These are phyloP conservation scores for Caenorhabditis remanei DNA, from an alignment of 1,140 invertebrate genomes.

Conservation along the genomic window DNA sequence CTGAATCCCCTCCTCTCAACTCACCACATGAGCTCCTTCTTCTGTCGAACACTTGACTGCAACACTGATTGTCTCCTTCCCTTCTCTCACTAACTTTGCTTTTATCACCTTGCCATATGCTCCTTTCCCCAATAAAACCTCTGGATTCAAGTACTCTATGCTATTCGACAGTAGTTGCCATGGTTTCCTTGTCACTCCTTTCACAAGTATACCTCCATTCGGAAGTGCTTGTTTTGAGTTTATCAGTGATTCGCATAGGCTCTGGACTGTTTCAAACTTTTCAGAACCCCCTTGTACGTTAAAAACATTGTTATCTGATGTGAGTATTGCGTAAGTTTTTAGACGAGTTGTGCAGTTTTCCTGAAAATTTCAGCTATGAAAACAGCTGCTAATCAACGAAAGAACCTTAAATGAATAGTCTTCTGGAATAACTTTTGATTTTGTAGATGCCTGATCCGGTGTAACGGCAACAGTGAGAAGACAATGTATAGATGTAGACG, in stretches of 20 bases:
- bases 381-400: neutral
- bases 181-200: neutral
- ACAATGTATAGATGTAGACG: neutral
- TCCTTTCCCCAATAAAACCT: neutral
- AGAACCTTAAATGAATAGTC: neutral
- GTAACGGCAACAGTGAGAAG: neutral
- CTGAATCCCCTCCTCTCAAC: neutral
- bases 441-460: neutral
- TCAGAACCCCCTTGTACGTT: neutral
- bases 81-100: neutral
- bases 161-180: neutral
- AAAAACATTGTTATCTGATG: neutral
- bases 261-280: neutral
- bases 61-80: neutral
- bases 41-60: neutral
- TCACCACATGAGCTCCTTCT: neutral
- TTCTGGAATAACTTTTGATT: neutral
- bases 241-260: neutral
- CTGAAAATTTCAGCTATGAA: neutral
- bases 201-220: neutral
- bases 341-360: conserved; percentile 3
- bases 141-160: neutral
- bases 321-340: neutral
- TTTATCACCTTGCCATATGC: conserved; percentile 1
- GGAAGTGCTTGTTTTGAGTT: neutral